These are phyloP conservation scores for Misgurnus anguillicaudatus DNA, from an alignment of 2,113 vertebrate species.

Conservation along the genomic window DNA sequence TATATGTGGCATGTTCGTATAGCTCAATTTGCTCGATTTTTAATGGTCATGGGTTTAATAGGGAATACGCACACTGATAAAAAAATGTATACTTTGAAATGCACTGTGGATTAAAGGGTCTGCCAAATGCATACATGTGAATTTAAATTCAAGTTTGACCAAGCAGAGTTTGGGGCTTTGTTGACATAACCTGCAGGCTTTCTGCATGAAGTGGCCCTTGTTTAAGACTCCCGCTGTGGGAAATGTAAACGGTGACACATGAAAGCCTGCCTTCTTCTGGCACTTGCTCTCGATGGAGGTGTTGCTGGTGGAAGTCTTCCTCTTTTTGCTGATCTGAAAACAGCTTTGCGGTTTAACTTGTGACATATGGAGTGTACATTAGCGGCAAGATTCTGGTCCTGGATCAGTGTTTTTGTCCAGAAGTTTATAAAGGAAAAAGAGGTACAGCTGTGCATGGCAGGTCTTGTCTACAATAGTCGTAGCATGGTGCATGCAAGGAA, in stretches of 20 bases:
- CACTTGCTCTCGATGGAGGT: conserved; percentile 14
- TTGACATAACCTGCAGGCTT: conserved; percentile 52
- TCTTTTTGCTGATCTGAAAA: neutral
- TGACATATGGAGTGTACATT: neutral
- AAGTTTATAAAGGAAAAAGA: neutral
- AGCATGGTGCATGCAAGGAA: neutral
- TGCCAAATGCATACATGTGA: no score
- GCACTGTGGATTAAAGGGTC: no score
- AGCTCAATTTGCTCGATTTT: no score
- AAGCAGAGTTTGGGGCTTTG: conserved; percentile 31
- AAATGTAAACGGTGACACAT: conserved; percentile 54
- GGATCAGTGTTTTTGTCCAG: neutral
- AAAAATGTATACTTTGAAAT: no score
- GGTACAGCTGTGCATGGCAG: neutral
- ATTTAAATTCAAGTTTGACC: conserved; percentile 18
- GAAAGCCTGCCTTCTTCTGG: conserved; percentile 29
- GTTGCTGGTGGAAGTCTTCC: neutral
- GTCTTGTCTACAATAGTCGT: neutral
- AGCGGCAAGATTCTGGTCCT: neutral
- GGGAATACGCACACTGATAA: no score
- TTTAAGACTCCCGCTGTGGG: conserved; percentile 50
- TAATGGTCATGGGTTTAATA: no score
- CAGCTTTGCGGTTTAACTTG: neutral
- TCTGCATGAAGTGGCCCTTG: conserved; percentile 48
- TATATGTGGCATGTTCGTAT: no score